Evolutionary conservation across 2,888 invertebrate genomes (phyloP).

Genomic region (Noctuana brunneofusca): DNA sequence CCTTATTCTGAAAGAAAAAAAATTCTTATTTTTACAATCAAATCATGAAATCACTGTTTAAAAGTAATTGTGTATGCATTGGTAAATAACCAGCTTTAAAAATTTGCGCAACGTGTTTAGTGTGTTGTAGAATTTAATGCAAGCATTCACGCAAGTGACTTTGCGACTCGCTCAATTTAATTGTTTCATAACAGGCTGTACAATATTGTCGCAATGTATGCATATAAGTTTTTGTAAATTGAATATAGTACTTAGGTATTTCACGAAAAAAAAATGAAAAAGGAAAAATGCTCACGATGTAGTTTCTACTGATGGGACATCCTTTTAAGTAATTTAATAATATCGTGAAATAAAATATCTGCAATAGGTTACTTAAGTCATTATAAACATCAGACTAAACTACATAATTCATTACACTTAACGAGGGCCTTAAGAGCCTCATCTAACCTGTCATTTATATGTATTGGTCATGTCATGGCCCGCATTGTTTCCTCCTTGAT

Average conservation of each 20-base stretch:
- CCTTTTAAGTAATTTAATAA: too few species aligned
- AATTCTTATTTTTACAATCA: too few species aligned
- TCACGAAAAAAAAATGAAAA: too few species aligned
- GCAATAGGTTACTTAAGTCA: slow-evolving; percentile 10
- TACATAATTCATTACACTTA: neutral
- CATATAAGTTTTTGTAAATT: too few species aligned
- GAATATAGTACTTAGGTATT: too few species aligned
- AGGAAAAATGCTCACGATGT: too few species aligned
- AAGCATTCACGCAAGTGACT: slow-evolving; percentile 9
- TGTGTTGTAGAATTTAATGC: slow-evolving; percentile 11
- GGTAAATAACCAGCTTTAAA: slow-evolving; percentile 11
- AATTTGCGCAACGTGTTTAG: slow-evolving; percentile 6
- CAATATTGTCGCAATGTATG: too few species aligned
- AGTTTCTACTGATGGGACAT: too few species aligned
- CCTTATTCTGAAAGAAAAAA: too few species aligned
- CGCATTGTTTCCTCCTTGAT: slow-evolving; percentile 30
- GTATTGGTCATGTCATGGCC: slow-evolving; percentile 28
- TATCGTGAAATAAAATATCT: too few species aligned
- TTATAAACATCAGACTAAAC: slow-evolving; percentile 17
- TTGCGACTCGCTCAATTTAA: slow-evolving; percentile 6
- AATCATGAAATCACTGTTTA: neutral
- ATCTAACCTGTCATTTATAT: slow-evolving; percentile 27
- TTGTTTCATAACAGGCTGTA: neutral
- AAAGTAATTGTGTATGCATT: neutral
- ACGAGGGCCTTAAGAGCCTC: slow-evolving; percentile 20